These are phyloP conservation scores for Muscicapa striata DNA, from an alignment of 2,797 vertebrate species.

Conservation along the genomic window DNA sequence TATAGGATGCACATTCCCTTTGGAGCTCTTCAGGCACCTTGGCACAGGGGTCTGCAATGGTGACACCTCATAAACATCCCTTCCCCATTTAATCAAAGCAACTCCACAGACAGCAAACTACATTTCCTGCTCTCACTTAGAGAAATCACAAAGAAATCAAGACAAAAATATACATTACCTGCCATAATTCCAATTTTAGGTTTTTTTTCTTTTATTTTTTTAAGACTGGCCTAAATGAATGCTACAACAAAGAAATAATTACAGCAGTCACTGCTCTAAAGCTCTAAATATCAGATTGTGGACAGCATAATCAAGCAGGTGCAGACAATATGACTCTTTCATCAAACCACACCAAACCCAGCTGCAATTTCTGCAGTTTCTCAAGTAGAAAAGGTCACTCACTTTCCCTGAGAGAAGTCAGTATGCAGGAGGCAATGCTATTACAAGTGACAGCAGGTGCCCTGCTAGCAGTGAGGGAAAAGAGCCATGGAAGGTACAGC, in stretches of 20 bases:
- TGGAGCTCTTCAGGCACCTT: background rate
- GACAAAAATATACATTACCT: background rate
- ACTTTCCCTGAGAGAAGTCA: background rate
- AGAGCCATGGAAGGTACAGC: background rate
- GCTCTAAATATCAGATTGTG: background rate
- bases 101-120: background rate
- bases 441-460: background rate
- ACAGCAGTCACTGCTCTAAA: background rate
- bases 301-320: background rate
- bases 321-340: background rate
- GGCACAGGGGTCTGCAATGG: background rate
- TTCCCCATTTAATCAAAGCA: background rate
- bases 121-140: background rate
- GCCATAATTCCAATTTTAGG: background rate
- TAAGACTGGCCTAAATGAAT: rapidly evolving
- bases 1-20: rapidly evolving
- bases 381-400: background rate
- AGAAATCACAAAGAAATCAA: background rate
- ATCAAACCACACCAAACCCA: background rate
- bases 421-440: background rate
- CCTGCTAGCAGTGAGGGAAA: background rate
- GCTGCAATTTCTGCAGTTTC: background rate
- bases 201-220: background rate
- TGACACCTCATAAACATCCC: background rate
- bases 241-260: background rate